A percentile compares a stretch with the other conserved stretches of the same genome.
Evolutionary conservation across 2,888 invertebrate genomes (phyloP).

Genomic region (Drosophila nr. perissopoda): DNA sequence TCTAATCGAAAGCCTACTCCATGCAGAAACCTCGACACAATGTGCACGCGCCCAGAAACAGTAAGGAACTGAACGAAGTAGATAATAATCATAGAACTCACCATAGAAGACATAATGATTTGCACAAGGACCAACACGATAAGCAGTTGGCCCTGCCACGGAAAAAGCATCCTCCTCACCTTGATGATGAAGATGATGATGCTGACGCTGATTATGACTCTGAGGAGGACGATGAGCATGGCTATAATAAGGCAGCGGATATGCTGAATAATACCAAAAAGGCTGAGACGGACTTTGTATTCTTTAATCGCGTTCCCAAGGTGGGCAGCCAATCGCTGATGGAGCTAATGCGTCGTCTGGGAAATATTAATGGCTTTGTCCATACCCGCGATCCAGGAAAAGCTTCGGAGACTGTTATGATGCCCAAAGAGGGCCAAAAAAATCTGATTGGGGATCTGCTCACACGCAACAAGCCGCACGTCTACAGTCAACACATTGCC

Average conservation of each 20-base stretch:
- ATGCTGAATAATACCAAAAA: slow-evolving; percentile 81
- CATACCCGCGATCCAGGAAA: slow-evolving; percentile 91
- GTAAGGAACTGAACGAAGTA: slow-evolving; percentile 16
- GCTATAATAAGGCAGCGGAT: slow-evolving; percentile 63
- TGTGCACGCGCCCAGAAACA: slow-evolving; percentile 51
- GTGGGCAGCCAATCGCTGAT: slow-evolving; percentile 96
- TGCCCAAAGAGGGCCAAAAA: slow-evolving; percentile 91
- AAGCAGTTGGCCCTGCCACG: slow-evolving; percentile 54
- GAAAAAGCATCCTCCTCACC: slow-evolving; percentile 8
- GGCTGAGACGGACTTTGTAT: slow-evolving; percentile 88
- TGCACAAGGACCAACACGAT: slow-evolving; percentile 53
- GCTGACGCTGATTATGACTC: slow-evolving; percentile 18
- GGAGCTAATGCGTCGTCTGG: slow-evolving; percentile 91
- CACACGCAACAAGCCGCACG: slow-evolving; percentile 90
- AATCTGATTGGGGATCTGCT: slow-evolving; percentile 88
- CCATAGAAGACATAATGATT: slow-evolving; percentile 35
- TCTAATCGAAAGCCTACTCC: slow-evolving; percentile 36
- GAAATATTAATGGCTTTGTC: slow-evolving; percentile 76
- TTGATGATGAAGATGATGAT: slow-evolving; percentile 7
- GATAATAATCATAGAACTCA: slow-evolving; percentile 38
- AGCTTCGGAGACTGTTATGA: slow-evolving; percentile 92
- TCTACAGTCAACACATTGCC: slow-evolving; percentile 95
- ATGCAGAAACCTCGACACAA: slow-evolving; percentile 57
- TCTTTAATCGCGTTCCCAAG: slow-evolving; percentile 96
- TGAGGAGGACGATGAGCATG: slow-evolving; percentile 34